phyloP scores from a whole-genome alignment of 2,797 vertebrate species.

The Myotis daubentonii region DNA sequence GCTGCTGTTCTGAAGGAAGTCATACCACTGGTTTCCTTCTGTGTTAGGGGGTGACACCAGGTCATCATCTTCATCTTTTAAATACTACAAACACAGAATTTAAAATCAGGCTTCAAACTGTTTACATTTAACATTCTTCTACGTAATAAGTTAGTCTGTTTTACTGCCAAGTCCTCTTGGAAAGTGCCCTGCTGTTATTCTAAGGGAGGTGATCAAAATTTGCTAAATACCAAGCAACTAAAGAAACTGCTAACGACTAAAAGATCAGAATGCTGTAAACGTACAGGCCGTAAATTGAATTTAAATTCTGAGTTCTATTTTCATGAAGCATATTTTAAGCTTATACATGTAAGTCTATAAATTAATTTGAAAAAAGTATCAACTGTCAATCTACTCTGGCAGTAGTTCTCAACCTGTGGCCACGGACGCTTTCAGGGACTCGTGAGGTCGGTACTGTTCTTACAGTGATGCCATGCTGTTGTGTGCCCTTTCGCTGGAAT shows the following conservation, averaged over 20 bases:
- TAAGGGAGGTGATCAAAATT: neutral
- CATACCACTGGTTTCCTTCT: slow-evolving; percentile 97
- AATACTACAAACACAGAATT: slow-evolving; percentile 88
- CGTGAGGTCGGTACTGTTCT: neutral
- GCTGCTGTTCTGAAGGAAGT: slow-evolving; percentile 92
- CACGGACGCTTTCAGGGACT: neutral
- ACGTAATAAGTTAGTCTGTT: neutral
- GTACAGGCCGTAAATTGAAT: neutral
- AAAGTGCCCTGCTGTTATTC: slow-evolving; percentile 12
- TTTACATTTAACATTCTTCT: neutral
- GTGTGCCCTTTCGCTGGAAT: neutral
- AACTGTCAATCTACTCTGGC: neutral
- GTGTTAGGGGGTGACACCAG: slow-evolving; percentile 96
- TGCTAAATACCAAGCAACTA: neutral
- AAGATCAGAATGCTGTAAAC: neutral
- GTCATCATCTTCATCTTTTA: slow-evolving; percentile 99
- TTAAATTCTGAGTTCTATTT: slow-evolving; percentile 25
- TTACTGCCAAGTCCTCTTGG: neutral
- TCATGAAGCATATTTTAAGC: neutral
- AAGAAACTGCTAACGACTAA: slow-evolving; percentile 5
- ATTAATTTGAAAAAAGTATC: neutral
- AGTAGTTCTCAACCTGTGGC: neutral
- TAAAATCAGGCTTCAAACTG: neutral
- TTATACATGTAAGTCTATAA: neutral
- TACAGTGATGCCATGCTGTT: neutral